phyloP scores from a whole-genome alignment of 2,888 invertebrate genomes.

The Leptinotarsa rubiginosa region DNA sequence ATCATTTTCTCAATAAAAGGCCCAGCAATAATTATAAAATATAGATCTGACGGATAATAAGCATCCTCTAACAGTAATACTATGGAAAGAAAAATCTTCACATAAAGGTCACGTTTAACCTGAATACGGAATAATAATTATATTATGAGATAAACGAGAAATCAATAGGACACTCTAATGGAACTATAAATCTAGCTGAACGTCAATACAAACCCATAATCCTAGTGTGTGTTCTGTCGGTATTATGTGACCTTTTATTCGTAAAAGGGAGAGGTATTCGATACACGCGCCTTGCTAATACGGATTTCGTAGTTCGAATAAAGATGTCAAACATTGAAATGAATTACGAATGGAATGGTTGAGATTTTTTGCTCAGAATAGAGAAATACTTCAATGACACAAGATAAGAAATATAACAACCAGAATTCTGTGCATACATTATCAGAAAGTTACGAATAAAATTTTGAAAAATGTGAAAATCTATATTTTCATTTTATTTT shows the following conservation, averaged over 20 bases:
- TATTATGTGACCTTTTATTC: conserved; percentile 21
- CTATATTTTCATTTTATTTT: no score
- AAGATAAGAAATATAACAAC: no score
- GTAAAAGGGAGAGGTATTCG: conserved; percentile 3
- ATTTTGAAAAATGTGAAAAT: no score
- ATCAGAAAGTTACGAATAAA: no score
- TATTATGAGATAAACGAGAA: conserved; percentile 26
- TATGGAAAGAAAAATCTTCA: conserved; percentile 9
- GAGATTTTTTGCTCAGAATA: no score
- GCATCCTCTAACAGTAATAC: conserved; percentile 29
- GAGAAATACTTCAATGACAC: no score
- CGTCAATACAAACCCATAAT: conserved; percentile 19
- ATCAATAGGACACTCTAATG: conserved; percentile 31
- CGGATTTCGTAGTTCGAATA: conserved; percentile 1
- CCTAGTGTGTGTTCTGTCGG: conserved; percentile 10
- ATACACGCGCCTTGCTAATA: neutral
- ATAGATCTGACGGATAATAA: conserved; percentile 32
- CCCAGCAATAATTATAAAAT: conserved; percentile 34
- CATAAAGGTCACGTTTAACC: conserved; percentile 29
- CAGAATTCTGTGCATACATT: no score
- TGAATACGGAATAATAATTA: conserved; percentile 32
- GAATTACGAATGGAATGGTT: neutral
- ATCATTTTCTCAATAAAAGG: conserved; percentile 24
- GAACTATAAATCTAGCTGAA: conserved; percentile 27
- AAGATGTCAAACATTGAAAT: neutral